Percentiles rank a stretch among this genome's conserved stretches.
phyloP scores from a whole-genome alignment of 2,888 invertebrate genomes.

The Leucoma salicis region DNA sequence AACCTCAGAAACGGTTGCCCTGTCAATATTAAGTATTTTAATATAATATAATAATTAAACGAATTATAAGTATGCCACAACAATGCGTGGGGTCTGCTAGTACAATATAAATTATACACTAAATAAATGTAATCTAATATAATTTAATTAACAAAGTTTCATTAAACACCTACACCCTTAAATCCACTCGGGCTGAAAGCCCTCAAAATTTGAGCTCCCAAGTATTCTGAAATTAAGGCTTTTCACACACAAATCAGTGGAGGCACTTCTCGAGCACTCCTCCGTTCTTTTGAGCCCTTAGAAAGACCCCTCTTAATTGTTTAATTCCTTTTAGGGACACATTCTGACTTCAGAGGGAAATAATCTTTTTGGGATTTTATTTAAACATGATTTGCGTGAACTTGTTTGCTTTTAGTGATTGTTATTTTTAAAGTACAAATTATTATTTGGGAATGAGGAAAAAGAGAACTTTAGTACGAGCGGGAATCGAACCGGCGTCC shows the following conservation, averaged over 20 bases:
- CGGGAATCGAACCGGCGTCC: too few species aligned
- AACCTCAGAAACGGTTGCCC: too few species aligned
- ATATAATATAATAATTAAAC: too few species aligned
- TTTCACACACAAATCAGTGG: slow-evolving; percentile 27
- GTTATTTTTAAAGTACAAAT: too few species aligned
- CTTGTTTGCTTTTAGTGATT: background rate
- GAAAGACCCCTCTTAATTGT: slow-evolving; percentile 46
- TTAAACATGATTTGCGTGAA: slow-evolving; percentile 10
- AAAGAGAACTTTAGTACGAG: too few species aligned
- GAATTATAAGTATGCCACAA: too few species aligned
- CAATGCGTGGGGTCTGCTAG: too few species aligned
- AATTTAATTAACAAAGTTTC: background rate
- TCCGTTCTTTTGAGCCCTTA: slow-evolving; percentile 35
- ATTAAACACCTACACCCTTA: slow-evolving; percentile 3
- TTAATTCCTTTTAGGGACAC: slow-evolving; percentile 44
- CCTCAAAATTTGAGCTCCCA: slow-evolving; percentile 17
- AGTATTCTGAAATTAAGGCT: slow-evolving; percentile 29
- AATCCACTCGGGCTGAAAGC: slow-evolving; percentile 4
- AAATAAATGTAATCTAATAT: background rate
- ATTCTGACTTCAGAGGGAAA: slow-evolving; percentile 7
- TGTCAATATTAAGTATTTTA: too few species aligned
- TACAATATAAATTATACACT: too few species aligned
- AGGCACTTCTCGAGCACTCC: slow-evolving; percentile 22
- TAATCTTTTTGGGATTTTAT: slow-evolving; percentile 15
- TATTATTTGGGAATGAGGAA: too few species aligned